phyloP scores from a whole-genome alignment of 2,797 vertebrate genomes.

The Anguilla pacifica region DNA sequence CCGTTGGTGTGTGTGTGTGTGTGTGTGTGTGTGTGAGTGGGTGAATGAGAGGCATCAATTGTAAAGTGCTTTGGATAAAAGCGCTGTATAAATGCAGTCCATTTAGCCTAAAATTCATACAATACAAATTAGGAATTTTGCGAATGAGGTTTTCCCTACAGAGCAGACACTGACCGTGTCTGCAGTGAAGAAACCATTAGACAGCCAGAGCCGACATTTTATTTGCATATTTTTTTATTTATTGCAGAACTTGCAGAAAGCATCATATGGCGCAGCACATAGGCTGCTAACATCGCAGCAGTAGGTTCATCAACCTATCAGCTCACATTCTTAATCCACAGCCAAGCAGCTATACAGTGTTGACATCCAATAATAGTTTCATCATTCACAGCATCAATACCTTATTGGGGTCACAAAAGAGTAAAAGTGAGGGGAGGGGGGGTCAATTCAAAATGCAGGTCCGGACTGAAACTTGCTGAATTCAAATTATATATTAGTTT shows the following conservation, averaged over 20 bases:
- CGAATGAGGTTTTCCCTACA: not conserved
- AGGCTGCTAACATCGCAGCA: conserved; percentile 41
- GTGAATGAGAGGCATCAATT: too few species aligned
- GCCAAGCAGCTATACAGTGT: not conserved
- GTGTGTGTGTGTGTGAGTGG: too few species aligned
- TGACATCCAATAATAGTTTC: too few species aligned
- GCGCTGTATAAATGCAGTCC: not conserved
- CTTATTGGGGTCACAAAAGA: conserved; percentile 32
- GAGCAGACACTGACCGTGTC: too few species aligned
- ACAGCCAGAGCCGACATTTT: not conserved
- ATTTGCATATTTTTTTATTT: conserved; percentile 26
- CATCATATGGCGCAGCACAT: conserved; percentile 25
- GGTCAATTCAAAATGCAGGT: conserved; percentile 39
- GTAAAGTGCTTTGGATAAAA: not conserved
- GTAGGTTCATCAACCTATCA: conserved; percentile 46
- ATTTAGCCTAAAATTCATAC: not conserved
- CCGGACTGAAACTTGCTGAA: not conserved
- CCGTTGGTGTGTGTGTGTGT: too few species aligned
- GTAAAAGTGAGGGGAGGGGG: not conserved
- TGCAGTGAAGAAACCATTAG: not conserved
- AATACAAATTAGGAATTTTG: not conserved
- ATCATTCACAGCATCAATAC: not conserved
- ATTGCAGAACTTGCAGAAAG: conserved; percentile 31
- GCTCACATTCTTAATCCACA: not conserved
- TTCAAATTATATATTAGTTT: not conserved